Percentiles rank a stretch among this genome's conserved stretches.
These are phyloP conservation scores for Strix uralensis DNA, from an alignment of 2,113 vertebrate genomes.

Conservation along the genomic window DNA sequence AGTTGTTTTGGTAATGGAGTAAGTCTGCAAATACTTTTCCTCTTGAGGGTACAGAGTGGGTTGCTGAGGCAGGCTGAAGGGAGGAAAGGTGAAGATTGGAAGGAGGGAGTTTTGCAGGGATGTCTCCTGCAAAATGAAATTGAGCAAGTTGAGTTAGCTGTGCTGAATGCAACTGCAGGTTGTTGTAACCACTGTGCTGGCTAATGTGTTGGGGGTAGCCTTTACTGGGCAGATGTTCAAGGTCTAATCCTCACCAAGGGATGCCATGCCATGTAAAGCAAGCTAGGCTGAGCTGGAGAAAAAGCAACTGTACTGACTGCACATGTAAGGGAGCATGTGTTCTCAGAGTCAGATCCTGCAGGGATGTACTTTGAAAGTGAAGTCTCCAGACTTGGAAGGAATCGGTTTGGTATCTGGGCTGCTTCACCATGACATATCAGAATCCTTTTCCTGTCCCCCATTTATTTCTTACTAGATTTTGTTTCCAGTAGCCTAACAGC, in stretches of 20 bases:
- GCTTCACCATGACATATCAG: neutral
- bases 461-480: conserved; percentile 18
- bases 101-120: neutral
- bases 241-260: neutral
- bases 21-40: neutral
- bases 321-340: neutral
- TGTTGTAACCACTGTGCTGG: neutral
- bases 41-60: neutral
- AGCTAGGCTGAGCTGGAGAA: neutral
- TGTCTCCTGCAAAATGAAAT: neutral
- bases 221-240: neutral
- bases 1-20: conserved; percentile 26
- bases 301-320: neutral
- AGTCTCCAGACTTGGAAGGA: neutral
- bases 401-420: neutral
- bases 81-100: neutral
- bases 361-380: neutral
- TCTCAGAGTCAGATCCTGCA: neutral
- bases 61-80: neutral
- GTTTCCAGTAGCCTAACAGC: neutral
- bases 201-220: neutral
- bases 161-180: neutral
- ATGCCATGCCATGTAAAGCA: neutral
- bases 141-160: neutral
- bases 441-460: neutral